These are phyloP conservation scores for Pinctada fucata DNA, from an alignment of 2,888 invertebrate genomes.

Conservation along the genomic window DNA sequence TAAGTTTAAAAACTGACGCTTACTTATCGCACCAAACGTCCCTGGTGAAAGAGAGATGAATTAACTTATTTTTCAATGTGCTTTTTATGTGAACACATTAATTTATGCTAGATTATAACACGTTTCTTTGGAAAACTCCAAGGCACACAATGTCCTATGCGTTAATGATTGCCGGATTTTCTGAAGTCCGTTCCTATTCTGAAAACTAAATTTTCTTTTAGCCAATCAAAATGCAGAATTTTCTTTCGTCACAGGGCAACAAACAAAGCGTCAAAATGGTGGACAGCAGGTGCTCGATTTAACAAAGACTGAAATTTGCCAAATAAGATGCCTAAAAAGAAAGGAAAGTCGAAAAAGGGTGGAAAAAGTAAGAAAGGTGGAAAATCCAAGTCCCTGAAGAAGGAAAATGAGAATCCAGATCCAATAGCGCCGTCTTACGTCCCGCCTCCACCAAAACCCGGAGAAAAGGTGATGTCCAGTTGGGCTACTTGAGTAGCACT, in stretches of 20 bases:
- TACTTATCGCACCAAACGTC: too few species aligned
- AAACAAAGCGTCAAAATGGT: slow-evolving; percentile 60
- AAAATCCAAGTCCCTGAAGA: slow-evolving; percentile 43
- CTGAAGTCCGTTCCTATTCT: too few species aligned
- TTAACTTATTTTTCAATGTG: too few species aligned
- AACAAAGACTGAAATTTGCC: background rate
- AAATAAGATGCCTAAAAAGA: slow-evolving; percentile 50
- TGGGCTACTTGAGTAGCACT: too few species aligned
- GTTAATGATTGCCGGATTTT: too few species aligned
- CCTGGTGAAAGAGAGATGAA: too few species aligned
- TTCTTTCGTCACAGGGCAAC: slow-evolving; percentile 56
- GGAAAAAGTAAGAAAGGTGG: slow-evolving; percentile 51
- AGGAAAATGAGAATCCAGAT: slow-evolving; percentile 45
- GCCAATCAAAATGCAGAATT: slow-evolving; percentile 11
- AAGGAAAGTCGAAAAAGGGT: slow-evolving; percentile 50
- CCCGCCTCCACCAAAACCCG: slow-evolving; percentile 65
- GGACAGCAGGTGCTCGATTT: slow-evolving; percentile 47
- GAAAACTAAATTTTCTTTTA: too few species aligned
- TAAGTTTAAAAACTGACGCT: too few species aligned
- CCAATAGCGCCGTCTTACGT: slow-evolving; percentile 58
- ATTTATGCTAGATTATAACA: too few species aligned
- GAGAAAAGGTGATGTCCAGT: slow-evolving; percentile 57
- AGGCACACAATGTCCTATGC: too few species aligned
- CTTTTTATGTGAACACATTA: too few species aligned
- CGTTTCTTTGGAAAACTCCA: too few species aligned